These are phyloP conservation scores for Polyploca ridens DNA, from an alignment of 2,888 invertebrate genomes.

Conservation along the genomic window DNA sequence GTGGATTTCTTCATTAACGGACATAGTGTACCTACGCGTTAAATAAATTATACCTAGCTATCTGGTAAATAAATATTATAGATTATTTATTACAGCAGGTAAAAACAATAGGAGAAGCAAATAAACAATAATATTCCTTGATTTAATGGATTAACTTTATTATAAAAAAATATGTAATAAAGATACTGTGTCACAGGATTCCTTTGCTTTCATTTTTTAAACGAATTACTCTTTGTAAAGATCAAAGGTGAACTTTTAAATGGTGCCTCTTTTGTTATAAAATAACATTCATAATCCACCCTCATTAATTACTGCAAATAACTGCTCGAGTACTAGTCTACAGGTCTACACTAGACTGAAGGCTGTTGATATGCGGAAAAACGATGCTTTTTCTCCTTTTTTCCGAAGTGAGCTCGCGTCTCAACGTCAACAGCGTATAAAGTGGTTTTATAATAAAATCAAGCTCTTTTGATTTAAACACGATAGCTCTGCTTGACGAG, in stretches of 20 bases:
- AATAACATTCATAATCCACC: constrained; percentile 45
- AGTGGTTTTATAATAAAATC: constrained; percentile 72
- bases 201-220: no score
- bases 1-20: no score
- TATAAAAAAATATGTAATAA: no score
- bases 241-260: constrained; percentile 17
- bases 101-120: no score
- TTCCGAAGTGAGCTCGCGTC: constrained; percentile 45
- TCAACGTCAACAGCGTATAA: constrained; percentile 54
- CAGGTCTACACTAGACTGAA: constrained; percentile 40
- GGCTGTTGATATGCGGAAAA: constrained; percentile 56
- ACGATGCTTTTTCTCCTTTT: constrained; percentile 39
- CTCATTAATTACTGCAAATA: constrained; percentile 56
- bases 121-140: no score
- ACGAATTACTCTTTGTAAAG: background rate
- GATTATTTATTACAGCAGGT: no score
- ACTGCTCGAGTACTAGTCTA: constrained; percentile 39
- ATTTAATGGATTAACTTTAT: no score
- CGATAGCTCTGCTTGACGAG: constrained; percentile 50
- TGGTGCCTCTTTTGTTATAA: constrained; percentile 23
- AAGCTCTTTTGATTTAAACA: constrained; percentile 57
- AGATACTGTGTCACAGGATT: no score
- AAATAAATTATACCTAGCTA: no score
- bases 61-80: no score
- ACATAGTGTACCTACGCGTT: no score